These are phyloP conservation scores for Planiliza haematocheilus DNA, from an alignment of 2,113 vertebrate species.

Conservation along the genomic window DNA sequence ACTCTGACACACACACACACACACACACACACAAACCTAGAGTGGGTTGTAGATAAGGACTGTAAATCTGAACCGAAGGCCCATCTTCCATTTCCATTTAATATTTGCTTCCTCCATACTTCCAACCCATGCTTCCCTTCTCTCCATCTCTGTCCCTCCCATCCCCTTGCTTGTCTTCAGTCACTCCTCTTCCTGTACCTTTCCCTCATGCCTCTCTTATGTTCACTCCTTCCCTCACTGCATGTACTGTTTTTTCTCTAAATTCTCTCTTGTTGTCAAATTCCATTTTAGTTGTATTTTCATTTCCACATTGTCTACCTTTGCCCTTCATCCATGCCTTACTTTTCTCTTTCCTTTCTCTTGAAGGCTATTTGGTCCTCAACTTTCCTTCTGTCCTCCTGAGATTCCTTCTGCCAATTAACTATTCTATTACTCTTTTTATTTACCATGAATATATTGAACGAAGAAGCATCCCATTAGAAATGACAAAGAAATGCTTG, in stretches of 20 bases:
- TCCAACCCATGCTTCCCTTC: constrained; percentile 29
- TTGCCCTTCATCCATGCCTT: background rate
- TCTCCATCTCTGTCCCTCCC: constrained; percentile 13
- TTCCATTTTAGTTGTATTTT: background rate
- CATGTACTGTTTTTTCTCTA: background rate
- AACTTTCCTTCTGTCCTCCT: constrained; percentile 6
- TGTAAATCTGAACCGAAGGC: constrained; percentile 76
- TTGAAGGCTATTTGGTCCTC: too few species aligned
- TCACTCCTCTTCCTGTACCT: background rate
- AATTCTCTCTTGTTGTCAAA: background rate
- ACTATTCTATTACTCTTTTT: background rate
- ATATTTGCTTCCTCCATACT: constrained; percentile 57
- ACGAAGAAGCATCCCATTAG: background rate
- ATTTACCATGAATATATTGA: background rate
- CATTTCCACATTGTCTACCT: background rate
- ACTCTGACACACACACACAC: constrained; percentile 36
- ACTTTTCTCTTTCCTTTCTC: background rate
- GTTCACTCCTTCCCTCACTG: constrained; percentile 11
- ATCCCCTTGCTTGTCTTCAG: background rate
- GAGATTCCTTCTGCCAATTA: constrained; percentile 4
- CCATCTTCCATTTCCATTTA: constrained; percentile 71
- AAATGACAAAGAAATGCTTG: background rate
- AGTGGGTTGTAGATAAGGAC: constrained; percentile 65
- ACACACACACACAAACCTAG: constrained; percentile 33
- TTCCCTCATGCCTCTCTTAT: background rate